Evolutionary conservation across 2,113 vertebrate genomes (phyloP).

Genomic region (Protobothrops flavoviridis): DNA sequence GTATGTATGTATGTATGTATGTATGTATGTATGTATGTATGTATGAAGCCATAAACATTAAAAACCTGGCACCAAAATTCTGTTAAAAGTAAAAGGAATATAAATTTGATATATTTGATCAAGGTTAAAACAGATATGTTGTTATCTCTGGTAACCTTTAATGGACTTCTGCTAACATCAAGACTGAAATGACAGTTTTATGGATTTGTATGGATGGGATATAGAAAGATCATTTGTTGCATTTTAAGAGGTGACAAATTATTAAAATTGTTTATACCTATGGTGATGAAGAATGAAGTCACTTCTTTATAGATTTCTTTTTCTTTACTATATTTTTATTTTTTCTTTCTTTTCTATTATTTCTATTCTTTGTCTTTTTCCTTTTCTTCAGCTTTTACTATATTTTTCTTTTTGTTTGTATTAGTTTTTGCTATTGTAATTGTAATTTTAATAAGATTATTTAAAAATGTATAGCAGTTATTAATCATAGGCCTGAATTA

Average conservation of each 20-base stretch:
- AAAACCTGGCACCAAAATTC: not conserved
- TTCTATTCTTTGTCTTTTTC: not conserved
- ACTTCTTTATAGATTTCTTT: not conserved
- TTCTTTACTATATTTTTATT: not conserved
- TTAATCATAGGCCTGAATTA: not conserved
- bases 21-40: too few species aligned
- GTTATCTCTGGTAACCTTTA: not conserved
- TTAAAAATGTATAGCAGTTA: not conserved
- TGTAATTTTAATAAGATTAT: not conserved
- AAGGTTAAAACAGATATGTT: not conserved
- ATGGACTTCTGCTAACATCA: not conserved
- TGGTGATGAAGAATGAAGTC: not conserved
- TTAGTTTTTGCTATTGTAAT: not conserved
- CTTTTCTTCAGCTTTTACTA: not conserved
- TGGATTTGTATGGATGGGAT: not conserved
- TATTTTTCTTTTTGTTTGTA: not conserved
- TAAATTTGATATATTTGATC: not conserved
- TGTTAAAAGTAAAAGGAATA: not conserved
- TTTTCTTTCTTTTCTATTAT: not conserved
- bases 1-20: too few species aligned
- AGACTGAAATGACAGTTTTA: not conserved
- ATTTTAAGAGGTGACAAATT: not conserved
- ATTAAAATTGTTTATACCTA: not conserved
- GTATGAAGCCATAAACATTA: not conserved
- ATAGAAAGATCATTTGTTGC: not conserved